These are phyloP conservation scores for Pherbina coryleti DNA, from an alignment of 2,888 invertebrate species.

Conservation along the genomic window DNA sequence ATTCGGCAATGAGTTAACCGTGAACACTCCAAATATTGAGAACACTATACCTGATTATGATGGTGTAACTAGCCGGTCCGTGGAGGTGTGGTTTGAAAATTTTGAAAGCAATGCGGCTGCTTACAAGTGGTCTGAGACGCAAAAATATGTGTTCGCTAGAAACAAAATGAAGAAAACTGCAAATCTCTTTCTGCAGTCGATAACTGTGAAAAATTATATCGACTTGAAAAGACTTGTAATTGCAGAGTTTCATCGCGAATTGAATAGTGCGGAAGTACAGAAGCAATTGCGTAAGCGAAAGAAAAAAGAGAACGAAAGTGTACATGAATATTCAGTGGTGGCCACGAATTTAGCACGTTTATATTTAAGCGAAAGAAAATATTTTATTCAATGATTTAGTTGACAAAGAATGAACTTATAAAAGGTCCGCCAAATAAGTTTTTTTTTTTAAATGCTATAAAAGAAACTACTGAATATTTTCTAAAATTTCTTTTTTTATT, in stretches of 20 bases:
- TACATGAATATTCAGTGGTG: slow-evolving; percentile 42
- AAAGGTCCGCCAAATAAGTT: too few relatives aligned
- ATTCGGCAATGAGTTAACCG: too few relatives aligned
- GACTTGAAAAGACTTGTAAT: neutral
- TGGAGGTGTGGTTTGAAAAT: slow-evolving; percentile 7
- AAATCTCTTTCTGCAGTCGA: slow-evolving; percentile 28
- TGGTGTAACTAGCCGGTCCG: neutral
- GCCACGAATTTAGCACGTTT: too few relatives aligned
- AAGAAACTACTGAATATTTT: too few relatives aligned
- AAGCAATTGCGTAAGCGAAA: slow-evolving; percentile 23
- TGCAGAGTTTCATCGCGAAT: neutral
- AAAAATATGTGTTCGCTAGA: slow-evolving; percentile 31
- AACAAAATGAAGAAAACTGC: slow-evolving; percentile 31
- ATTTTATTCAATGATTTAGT: too few relatives aligned
- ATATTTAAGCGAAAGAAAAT: too few relatives aligned
- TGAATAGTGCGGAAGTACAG: slow-evolving; percentile 33
- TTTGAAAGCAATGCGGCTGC: slow-evolving; percentile 7
- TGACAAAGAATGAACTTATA: too few relatives aligned
- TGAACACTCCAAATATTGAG: neutral
- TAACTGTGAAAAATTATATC: neutral
- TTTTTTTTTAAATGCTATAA: too few relatives aligned
- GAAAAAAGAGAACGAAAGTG: slow-evolving; percentile 34
- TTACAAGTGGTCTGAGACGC: neutral
- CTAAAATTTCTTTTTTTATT: too few relatives aligned
- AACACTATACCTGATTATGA: neutral